Percentiles rank a stretch among this genome's conserved stretches.
Conservation (phyloP, 2,888 invertebrate species). For the Drosophila fungiperda region DNA sequence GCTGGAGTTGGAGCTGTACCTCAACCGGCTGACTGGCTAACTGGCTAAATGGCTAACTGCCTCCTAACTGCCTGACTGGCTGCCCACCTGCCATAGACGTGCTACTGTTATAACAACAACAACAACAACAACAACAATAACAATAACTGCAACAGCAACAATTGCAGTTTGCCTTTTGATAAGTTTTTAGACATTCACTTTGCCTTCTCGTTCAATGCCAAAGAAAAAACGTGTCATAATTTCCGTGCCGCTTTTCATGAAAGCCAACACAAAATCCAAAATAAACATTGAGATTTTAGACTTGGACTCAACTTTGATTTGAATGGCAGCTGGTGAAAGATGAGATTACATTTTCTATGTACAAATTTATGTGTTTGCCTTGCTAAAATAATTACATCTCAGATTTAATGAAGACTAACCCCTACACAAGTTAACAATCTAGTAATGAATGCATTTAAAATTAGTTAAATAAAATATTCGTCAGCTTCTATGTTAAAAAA, state of each 20-base stretch:
- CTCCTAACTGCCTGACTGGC: slow-evolving; percentile 28
- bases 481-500: not conserved
- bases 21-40: slow-evolving; percentile 21
- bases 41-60: not conserved
- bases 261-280: slow-evolving; percentile 1
- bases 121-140: slow-evolving; percentile 28
- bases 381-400: slow-evolving; percentile 19
- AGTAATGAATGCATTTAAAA: not conserved
- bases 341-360: slow-evolving; percentile 53
- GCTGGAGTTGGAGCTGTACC: slow-evolving; percentile 11
- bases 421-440: not conserved
- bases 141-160: slow-evolving; percentile 29
- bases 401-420: not conserved
- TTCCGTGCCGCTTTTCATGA: slow-evolving; percentile 60
- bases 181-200: slow-evolving; percentile 64
- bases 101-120: slow-evolving; percentile 47
- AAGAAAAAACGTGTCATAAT: slow-evolving; percentile 71
- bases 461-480: not conserved
- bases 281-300: slow-evolving; percentile 12
- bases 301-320: slow-evolving; percentile 32
- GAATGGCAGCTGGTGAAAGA: slow-evolving; percentile 58
- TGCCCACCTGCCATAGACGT: slow-evolving; percentile 45
- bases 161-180: slow-evolving; percentile 50
- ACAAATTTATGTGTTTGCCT: slow-evolving; percentile 4
- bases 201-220: slow-evolving; percentile 70